Evolutionary conservation across 2,797 vertebrate species (phyloP).

Genomic region (Sebastes itinus): DNA sequence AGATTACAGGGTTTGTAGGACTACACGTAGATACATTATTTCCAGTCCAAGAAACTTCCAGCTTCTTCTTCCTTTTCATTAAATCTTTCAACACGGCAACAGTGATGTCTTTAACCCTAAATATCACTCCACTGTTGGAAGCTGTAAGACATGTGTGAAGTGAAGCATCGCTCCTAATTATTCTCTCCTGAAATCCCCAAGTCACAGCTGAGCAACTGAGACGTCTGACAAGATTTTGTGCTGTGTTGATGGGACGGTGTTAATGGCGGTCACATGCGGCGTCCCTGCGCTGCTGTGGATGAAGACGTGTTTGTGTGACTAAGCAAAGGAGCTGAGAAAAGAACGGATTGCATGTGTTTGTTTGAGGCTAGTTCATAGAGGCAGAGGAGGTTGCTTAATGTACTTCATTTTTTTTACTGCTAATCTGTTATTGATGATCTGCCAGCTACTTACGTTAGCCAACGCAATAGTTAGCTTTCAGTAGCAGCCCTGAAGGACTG

Average conservation of each 20-base stretch:
- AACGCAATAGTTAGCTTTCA: too few relatives aligned
- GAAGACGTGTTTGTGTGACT: background rate
- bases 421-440: too few relatives aligned
- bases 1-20: background rate
- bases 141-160: background rate
- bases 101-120: background rate
- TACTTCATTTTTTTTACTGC: too few relatives aligned
- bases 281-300: background rate
- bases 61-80: conserved; percentile 2
- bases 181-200: background rate
- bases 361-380: background rate
- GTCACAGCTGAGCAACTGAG: conserved; percentile 4
- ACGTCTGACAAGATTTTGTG: background rate
- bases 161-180: background rate
- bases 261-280: background rate
- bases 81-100: background rate
- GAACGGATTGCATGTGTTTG: background rate
- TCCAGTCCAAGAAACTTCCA: background rate
- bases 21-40: conserved; percentile 5
- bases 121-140: background rate
- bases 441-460: too few relatives aligned
- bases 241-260: background rate
- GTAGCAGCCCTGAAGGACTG: too few relatives aligned
- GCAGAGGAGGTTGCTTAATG: too few relatives aligned
- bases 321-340: background rate